Evolutionary conservation across 2,888 invertebrate genomes (phyloP), one percentile per base, ranked within the genome.

Genomic region (Eupithecia abbreviata): DNA sequence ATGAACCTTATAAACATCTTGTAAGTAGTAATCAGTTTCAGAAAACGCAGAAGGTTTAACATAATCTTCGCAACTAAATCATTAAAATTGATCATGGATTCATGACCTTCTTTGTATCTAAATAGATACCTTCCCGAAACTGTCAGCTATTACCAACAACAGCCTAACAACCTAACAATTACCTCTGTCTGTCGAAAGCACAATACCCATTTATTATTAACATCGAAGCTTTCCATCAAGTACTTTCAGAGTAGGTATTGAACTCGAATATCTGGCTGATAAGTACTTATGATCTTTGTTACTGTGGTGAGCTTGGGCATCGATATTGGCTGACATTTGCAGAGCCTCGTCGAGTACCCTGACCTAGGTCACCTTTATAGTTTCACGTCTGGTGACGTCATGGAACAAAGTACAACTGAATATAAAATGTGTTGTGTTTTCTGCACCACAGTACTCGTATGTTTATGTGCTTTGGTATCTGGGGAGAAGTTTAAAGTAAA

Each of bases 281-380:
- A 43, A 7, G 67, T 15, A 18, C 67, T 67, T 42, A 43, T 67
- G 67, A 58, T 67, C 67, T 42, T 43, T 43, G n/a, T 67, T 67
- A 43, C n/a, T 68, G 45, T 45, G n/a, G n/a, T 66, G 10, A 42
- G 66, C 12, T 12, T 66, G 15, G 13, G 41, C 45, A 71, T 47
- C 67, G 67, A 68, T 45, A 68, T 68, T 42, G 49, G 66, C 66
- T 73, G 73, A 69, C 72, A 72, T 76, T 77, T 73, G 71, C 55
- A 73, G n/a, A 67, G 71, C 51, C 18, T 43, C 41, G 15, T 18
- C 73, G 66, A 55, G 42, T 66, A 73, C 65, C 75, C 73, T 79
- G 79, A 82, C 82, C 80, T 81, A 80, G 77, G 82, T 81, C 77
- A 81, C 77, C 73, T 67, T 74, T 43, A 76, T 74, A 79, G 77